These are phyloP conservation scores for Peromyscus californicus DNA, from an alignment of 2,113 vertebrate genomes.

Conservation along the genomic window DNA sequence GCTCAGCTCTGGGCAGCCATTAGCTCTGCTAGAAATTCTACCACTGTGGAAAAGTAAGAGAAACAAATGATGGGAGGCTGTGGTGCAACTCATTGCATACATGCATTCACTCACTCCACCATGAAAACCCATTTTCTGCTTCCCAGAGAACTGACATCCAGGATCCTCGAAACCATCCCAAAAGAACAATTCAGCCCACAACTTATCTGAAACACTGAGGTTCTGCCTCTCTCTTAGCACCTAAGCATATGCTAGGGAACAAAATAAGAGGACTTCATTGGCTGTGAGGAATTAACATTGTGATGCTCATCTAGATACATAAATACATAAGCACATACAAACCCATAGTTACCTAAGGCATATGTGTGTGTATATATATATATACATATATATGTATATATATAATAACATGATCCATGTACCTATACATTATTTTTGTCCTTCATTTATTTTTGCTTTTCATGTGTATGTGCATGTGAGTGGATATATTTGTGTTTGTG, in stretches of 20 bases:
- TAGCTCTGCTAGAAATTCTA: not conserved
- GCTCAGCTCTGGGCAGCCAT: not conserved
- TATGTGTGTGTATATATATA: too few species aligned
- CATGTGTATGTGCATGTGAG: not conserved
- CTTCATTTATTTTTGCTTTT: not conserved
- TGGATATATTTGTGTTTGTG: not conserved
- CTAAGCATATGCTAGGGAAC: not conserved
- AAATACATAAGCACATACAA: too few species aligned
- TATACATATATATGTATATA: too few species aligned
- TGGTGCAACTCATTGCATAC: rapidly evolving
- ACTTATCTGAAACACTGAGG: not conserved
- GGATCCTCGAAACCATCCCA: not conserved
- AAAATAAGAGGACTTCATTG: not conserved
- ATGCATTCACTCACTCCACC: rapidly evolving
- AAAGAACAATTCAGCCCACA: not conserved
- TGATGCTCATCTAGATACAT: not conserved
- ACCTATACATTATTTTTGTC: not conserved
- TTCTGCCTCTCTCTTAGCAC: not conserved
- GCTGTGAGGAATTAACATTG: not conserved
- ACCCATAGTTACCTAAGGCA: not conserved
- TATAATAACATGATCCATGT: not conserved
- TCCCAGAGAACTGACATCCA: not conserved
- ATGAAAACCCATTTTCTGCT: not conserved
- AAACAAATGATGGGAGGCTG: not conserved
- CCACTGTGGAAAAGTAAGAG: not conserved